Evolutionary conservation across 2,888 invertebrate species (phyloP), one percentile per base, ranked within the genome.

Genomic region (Harpalus rubripes): DNA sequence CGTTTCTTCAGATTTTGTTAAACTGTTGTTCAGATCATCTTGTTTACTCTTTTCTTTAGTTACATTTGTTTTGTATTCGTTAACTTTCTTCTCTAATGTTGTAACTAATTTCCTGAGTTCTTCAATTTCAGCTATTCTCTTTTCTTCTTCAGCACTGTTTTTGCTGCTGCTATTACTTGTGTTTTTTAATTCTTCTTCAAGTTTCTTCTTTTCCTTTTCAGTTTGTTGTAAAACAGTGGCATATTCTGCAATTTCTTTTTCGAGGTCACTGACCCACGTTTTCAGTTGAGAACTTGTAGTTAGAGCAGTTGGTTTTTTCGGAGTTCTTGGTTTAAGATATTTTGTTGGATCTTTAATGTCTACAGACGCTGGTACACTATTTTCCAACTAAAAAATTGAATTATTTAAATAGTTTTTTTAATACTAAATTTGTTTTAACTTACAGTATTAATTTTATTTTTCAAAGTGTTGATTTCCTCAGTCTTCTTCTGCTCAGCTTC

Each of bases 181-280:
- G 86, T 88, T 87, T 83, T 88, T 88, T 39, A 90, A 79, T 87
- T 91, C 93, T 74, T 93, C 91, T 89, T 93, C 92, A 86, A 92
- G 90, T 87, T 92, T 91, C 39, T 92, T 91, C 80, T 91, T 91
- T 59, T 89, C 89, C 59, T 93, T 89, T 82, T 94, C 94, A 52
- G 93, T 92, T 88, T 94, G 94, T 89, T 94, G 94, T 90, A 94
- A 92, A 58, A 94, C 91, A 1, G 93, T 92, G 85, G 93, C 91
- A 89, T 94, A 92, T 91, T 95, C 94, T 86, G 93, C 94, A 87
- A 97, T 95, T 93, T 98, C 98, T 89, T 94, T 96, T 91, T 98
- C 98, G 87, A 98, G 92, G 87, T 98, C 97, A 85, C 96, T 95
- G 1, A 98, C 95, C 95, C 97, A 96, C 88, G 94, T 96, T 88